Percentiles rank a stretch among this genome's conserved stretches.
phyloP scores from a whole-genome alignment of 1,140 invertebrate genomes.

The Philaenus spumarius region DNA sequence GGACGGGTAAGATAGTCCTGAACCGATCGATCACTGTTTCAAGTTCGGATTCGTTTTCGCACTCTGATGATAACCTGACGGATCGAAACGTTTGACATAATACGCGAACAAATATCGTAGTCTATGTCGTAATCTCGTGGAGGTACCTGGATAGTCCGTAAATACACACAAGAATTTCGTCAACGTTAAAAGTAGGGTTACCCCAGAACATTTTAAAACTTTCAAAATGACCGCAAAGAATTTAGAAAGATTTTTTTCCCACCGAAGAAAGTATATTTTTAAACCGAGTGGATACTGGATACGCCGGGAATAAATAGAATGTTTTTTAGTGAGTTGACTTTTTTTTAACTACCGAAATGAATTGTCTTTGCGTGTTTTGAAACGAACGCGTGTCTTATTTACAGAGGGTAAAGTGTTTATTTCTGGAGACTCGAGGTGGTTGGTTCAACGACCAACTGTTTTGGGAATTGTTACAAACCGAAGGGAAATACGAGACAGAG shows the following conservation, averaged over 20 bases:
- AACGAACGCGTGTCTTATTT: not conserved
- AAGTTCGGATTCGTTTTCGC: too few species aligned
- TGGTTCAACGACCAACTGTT: not conserved
- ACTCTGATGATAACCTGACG: too few species aligned
- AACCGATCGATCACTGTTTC: too few species aligned
- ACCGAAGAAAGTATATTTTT: too few species aligned
- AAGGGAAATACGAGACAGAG: not conserved
- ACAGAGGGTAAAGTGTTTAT: not conserved
- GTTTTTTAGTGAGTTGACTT: too few species aligned
- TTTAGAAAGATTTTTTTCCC: too few species aligned
- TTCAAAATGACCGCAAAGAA: too few species aligned
- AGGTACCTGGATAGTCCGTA: too few species aligned
- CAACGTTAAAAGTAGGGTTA: not conserved
- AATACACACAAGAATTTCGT: not conserved
- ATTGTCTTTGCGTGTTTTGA: not conserved
- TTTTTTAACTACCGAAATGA: too few species aligned
- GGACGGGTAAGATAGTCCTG: too few species aligned
- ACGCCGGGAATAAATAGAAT: too few species aligned
- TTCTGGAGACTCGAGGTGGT: not conserved
- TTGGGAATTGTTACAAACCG: not conserved
- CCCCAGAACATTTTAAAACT: not conserved
- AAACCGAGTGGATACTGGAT: too few species aligned
- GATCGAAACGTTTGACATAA: not conserved
- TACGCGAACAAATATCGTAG: not conserved
- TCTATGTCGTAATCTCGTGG: not conserved